Evolutionary conservation across 2,888 invertebrate genomes (phyloP).

Genomic region (Leptura quadrifasciata): DNA sequence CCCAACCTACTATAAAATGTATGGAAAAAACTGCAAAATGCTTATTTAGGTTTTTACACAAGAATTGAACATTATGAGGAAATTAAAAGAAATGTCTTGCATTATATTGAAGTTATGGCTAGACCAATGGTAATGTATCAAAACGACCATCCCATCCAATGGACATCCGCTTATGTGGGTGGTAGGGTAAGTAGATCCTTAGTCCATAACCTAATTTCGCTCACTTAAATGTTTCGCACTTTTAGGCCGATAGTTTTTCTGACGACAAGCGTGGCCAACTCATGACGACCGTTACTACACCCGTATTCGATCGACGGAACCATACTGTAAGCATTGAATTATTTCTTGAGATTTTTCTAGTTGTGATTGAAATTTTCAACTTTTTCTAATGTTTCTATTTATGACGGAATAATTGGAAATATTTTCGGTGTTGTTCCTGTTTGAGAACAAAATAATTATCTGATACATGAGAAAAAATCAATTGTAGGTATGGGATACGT

Average conservation of each 20-base stretch:
- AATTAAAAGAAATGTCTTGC: slow-evolving; percentile 93
- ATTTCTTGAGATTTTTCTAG: background rate
- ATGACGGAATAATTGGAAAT: no score
- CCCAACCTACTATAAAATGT: slow-evolving; percentile 26
- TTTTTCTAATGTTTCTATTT: no score
- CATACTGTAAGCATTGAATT: slow-evolving; percentile 79
- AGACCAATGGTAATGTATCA: slow-evolving; percentile 97
- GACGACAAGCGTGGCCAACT: slow-evolving; percentile 86
- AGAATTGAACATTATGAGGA: slow-evolving; percentile 93
- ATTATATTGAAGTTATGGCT: slow-evolving; percentile 96
- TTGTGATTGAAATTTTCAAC: no score
- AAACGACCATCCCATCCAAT: slow-evolving; percentile 92
- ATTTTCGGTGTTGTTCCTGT: no score
- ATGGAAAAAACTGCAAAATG: background rate
- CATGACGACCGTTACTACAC: slow-evolving; percentile 95
- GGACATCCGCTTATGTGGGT: slow-evolving; percentile 94
- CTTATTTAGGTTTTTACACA: slow-evolving; percentile 86
- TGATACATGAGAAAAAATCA: no score
- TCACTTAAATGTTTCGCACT: slow-evolving; percentile 48
- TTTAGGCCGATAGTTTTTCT: slow-evolving; percentile 81
- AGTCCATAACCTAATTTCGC: background rate
- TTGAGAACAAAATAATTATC: no score
- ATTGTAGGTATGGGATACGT: no score
- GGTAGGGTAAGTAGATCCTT: slow-evolving; percentile 80
- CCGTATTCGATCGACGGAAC: slow-evolving; percentile 95